Conservation (phyloP, 2,113 vertebrate genomes). For the Scalopus aquaticus region DNA sequence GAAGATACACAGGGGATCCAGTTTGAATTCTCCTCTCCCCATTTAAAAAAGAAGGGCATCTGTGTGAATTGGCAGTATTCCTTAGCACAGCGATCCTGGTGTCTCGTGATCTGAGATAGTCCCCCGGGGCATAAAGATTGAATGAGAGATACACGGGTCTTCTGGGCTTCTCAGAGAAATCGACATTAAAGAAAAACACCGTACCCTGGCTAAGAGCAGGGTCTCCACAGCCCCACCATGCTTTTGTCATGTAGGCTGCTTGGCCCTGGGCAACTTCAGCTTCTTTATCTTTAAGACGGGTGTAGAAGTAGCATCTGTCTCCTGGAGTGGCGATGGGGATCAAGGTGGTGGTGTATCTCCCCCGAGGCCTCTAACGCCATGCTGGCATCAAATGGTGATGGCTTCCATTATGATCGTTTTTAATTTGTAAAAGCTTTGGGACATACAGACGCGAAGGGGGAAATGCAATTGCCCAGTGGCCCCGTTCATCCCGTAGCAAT, state of each 20-base stretch:
- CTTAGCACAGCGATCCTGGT: neutral
- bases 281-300: neutral
- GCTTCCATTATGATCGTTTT: neutral
- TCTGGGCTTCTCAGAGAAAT: neutral
- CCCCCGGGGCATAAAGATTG: neutral
- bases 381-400: neutral
- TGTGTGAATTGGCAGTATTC: neutral
- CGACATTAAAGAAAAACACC: neutral
- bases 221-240: neutral
- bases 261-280: neutral
- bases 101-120: neutral
- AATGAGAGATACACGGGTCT: neutral
- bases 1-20: neutral
- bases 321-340: neutral
- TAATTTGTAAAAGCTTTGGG: conserved; percentile 5
- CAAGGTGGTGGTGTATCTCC: neutral
- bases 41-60: neutral
- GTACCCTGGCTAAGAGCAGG: neutral
- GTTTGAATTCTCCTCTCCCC: neutral
- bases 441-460: neutral
- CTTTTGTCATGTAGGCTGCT: neutral
- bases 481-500: neutral
- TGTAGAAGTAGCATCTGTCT: neutral
- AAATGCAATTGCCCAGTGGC: neutral
- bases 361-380: too few relatives aligned